A percentile compares a stretch with the other conserved stretches of the same genome.
Evolutionary conservation across 2,113 vertebrate species (phyloP).

Genomic region (Echinops telfairi): DNA sequence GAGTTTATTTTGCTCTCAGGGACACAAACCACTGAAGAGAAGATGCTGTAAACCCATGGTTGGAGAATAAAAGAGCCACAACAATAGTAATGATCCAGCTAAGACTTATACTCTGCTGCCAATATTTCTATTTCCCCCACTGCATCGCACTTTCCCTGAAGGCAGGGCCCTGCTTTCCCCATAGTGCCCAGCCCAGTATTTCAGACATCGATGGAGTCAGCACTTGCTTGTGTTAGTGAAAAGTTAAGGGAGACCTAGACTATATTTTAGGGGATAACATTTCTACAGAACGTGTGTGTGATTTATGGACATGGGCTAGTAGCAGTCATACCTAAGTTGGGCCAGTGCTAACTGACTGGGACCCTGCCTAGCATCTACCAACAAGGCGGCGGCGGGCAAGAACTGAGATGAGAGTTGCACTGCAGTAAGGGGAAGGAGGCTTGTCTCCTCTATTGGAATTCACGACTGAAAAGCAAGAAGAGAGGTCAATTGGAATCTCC

Average conservation of each 20-base stretch:
- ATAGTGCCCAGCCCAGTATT: neutral
- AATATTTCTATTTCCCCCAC: neutral
- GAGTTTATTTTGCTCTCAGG: constrained; percentile 79
- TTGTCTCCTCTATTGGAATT: neutral
- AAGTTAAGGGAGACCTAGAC: neutral
- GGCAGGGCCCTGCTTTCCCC: neutral
- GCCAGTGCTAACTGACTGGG: neutral
- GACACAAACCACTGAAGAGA: constrained; percentile 75
- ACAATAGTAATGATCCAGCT: constrained; percentile 50
- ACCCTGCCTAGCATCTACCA: neutral
- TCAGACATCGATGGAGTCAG: neutral
- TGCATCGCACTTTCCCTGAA: constrained; percentile 27
- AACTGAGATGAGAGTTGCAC: neutral
- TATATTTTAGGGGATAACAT: neutral
- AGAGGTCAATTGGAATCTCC: neutral
- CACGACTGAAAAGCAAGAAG: neutral
- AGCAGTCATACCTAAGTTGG: neutral
- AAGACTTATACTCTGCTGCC: constrained; percentile 37
- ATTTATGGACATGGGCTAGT: neutral
- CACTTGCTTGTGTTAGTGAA: neutral
- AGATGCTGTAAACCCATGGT: constrained; percentile 67
- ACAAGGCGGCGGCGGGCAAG: neutral
- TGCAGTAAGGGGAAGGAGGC: neutral
- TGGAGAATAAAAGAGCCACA: constrained; percentile 67
- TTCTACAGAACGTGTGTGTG: neutral